phyloP scores from a whole-genome alignment of 2,113 vertebrate genomes.

The Campylomormyrus numenius region DNA sequence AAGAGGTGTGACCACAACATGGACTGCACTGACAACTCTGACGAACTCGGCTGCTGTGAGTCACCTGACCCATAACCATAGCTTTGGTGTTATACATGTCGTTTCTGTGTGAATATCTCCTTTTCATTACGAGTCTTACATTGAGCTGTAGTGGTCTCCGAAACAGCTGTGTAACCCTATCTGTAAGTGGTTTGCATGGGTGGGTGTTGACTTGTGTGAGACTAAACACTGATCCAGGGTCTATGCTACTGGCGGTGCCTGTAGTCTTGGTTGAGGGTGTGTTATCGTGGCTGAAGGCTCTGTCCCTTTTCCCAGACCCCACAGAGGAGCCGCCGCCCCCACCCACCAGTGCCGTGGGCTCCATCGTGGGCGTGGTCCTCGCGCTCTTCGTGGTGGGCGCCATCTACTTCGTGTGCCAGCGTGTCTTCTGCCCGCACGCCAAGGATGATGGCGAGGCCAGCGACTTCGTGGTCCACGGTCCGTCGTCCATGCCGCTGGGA shows the following conservation, averaged over 20 bases:
- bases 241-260: neutral
- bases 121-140: neutral
- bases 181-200: neutral
- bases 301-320: constrained; percentile 59
- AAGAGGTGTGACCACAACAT: constrained; percentile 90
- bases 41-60: constrained; percentile 93
- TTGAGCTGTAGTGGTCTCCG: neutral
- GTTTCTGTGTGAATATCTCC: neutral
- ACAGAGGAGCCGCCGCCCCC: constrained; percentile 83
- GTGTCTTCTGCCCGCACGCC: constrained; percentile 89
- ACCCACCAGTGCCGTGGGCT: constrained; percentile 83
- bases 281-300: neutral
- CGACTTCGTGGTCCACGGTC: constrained; percentile 85
- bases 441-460: constrained; percentile 89
- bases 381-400: constrained; percentile 86
- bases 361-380: constrained; percentile 87
- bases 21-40: constrained; percentile 88
- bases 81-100: neutral
- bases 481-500: constrained; percentile 82
- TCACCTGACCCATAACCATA: constrained; percentile 23
- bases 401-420: constrained; percentile 91
- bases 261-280: neutral
- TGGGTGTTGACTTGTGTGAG: neutral
- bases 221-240: neutral
- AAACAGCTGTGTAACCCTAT: neutral